Conservation (phyloP, 2,888 invertebrate genomes). For the Eupithecia centaureata region DNA sequence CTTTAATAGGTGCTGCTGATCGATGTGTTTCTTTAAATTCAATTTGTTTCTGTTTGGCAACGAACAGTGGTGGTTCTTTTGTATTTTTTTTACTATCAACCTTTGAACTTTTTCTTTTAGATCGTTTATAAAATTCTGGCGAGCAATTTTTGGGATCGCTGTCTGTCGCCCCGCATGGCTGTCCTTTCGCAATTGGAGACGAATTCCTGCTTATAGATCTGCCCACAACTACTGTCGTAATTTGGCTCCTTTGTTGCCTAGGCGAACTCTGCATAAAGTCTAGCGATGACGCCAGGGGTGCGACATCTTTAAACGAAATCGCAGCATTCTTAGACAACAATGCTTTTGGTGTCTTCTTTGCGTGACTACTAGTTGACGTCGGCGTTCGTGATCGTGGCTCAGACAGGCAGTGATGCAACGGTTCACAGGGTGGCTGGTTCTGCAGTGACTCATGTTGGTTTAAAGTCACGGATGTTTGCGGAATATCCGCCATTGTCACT, state of each 20-base stretch:
- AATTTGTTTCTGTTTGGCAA: not conserved
- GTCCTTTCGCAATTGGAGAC: not conserved
- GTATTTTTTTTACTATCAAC: not conserved
- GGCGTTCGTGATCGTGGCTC: constrained; percentile 1
- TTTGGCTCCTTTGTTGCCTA: not conserved
- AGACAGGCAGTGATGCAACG: not conserved
- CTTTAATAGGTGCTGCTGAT: not conserved
- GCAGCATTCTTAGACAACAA: not conserved
- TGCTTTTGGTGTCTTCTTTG: not conserved
- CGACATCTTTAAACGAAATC: not conserved
- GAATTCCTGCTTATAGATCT: not conserved
- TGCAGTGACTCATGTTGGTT: not conserved
- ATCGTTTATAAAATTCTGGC: not conserved
- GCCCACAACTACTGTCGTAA: not conserved
- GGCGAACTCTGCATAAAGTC: not conserved
- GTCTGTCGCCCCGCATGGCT: not conserved
- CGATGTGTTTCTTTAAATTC: not conserved
- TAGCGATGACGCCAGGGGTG: not conserved
- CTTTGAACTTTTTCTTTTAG: not conserved
- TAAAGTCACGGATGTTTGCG: not conserved
- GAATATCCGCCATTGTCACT: not conserved
- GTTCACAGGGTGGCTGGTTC: not conserved
- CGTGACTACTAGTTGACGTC: not conserved
- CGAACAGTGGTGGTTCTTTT: not conserved
- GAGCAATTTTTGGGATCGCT: not conserved